These are phyloP conservation scores for Agrilus cyanescens DNA, from an alignment of 2,888 invertebrate species.

Conservation along the genomic window DNA sequence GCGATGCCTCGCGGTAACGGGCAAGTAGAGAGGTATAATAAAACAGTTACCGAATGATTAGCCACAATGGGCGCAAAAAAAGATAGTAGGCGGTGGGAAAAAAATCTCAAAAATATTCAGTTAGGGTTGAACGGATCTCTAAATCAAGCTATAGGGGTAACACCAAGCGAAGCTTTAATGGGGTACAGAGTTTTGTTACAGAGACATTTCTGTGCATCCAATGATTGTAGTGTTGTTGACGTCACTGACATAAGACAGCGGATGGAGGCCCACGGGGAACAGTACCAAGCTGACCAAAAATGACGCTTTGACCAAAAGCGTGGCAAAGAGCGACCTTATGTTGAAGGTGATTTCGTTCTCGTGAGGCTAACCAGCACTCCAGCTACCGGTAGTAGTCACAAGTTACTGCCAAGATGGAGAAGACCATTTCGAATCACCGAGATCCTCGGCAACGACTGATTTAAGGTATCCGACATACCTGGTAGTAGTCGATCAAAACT, in stretches of 20 bases:
- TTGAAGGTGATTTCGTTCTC: constrained; percentile 4
- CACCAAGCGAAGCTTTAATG: no score
- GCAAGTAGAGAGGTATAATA: constrained; percentile 1
- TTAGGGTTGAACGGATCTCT: constrained; percentile 1
- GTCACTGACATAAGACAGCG: not conserved
- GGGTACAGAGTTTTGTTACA: no score
- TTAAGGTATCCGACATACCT: no score
- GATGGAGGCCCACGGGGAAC: constrained; percentile 1
- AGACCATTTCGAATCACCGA: not conserved
- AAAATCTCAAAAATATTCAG: not conserved
- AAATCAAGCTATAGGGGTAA: not conserved
- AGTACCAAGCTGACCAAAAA: constrained; percentile 10
- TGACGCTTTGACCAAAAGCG: constrained; percentile 3
- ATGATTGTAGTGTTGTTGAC: no score
- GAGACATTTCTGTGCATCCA: no score
- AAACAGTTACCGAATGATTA: not conserved
- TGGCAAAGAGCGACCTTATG: not conserved
- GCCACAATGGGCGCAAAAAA: constrained; percentile 3
- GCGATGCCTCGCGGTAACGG: constrained; percentile 1
- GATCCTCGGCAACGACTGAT: no score
- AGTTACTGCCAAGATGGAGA: not conserved
- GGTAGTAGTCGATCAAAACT: no score
- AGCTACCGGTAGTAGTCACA: not conserved
- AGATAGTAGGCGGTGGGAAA: not conserved
- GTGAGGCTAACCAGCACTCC: not conserved